phyloP scores from a whole-genome alignment of 1,140 invertebrate species.

The Drosophila chauvacae region DNA sequence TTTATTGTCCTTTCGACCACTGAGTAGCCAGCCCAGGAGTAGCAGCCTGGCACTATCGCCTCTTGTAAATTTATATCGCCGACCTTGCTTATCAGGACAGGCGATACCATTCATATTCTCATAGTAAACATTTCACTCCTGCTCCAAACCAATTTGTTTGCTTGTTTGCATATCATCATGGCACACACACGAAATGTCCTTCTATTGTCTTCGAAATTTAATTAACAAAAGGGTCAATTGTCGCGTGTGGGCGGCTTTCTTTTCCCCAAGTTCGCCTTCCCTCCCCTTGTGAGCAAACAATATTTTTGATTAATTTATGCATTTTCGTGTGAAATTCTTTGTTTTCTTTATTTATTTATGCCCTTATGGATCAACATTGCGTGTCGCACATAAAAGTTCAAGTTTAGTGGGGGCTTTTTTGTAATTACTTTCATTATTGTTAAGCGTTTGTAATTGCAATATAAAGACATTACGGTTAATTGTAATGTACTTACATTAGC shows the following conservation, averaged over 20 bases:
- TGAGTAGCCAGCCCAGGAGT: slow-evolving; percentile 25
- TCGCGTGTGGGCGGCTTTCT: slow-evolving; percentile 61
- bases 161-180: slow-evolving; percentile 66
- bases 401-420: slow-evolving; percentile 60
- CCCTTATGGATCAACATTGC: slow-evolving; percentile 52
- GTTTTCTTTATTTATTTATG: slow-evolving; percentile 59
- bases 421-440: slow-evolving; percentile 64
- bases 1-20: slow-evolving; percentile 25
- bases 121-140: slow-evolving; percentile 62
- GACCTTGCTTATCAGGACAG: slow-evolving; percentile 27
- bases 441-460: slow-evolving; percentile 62
- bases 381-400: slow-evolving; percentile 59
- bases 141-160: slow-evolving; percentile 41
- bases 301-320: slow-evolving; percentile 81
- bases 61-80: slow-evolving; percentile 47
- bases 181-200: slow-evolving; percentile 52
- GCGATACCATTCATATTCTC: slow-evolving; percentile 60
- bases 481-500: neutral
- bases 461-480: slow-evolving; percentile 4
- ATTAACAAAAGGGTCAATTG: slow-evolving; percentile 83
- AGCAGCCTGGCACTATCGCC: slow-evolving; percentile 59
- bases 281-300: slow-evolving; percentile 52
- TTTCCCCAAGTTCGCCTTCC: neutral
- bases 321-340: slow-evolving; percentile 73
- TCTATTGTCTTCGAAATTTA: slow-evolving; percentile 70